These are phyloP conservation scores for Onychomys arenicola DNA, from an alignment of 2,797 vertebrate species.

Conservation along the genomic window DNA sequence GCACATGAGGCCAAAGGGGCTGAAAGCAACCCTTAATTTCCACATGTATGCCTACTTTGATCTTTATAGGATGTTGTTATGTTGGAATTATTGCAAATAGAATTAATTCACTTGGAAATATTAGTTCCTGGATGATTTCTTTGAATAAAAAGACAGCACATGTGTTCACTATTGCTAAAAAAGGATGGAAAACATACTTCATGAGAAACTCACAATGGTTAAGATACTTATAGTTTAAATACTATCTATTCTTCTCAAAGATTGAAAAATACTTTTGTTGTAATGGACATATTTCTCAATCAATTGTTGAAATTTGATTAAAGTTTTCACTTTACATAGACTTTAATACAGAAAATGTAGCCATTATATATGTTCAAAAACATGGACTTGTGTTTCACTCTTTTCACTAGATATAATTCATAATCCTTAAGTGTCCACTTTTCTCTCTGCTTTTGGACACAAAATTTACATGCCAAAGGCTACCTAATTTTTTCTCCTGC, in stretches of 20 bases:
- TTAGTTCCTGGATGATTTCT: background rate
- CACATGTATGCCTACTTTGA: background rate
- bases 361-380: background rate
- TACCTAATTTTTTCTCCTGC: background rate
- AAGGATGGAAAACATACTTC: background rate
- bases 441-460: background rate
- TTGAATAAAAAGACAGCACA: background rate
- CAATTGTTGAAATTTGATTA: background rate
- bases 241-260: background rate
- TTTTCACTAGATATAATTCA: background rate
- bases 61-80: background rate
- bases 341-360: background rate
- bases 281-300: background rate
- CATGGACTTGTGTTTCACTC: background rate
- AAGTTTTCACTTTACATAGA: background rate
- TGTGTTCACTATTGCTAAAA: background rate
- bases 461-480: background rate
- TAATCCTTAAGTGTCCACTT: background rate
- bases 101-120: background rate
- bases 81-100: background rate
- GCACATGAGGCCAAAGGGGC: background rate
- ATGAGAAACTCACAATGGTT: background rate
- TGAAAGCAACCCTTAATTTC: background rate
- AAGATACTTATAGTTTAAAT: background rate
- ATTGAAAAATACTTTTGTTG: background rate